Conservation (phyloP, 2,113 vertebrate genomes). For the Phyllostomus hastatus region DNA sequence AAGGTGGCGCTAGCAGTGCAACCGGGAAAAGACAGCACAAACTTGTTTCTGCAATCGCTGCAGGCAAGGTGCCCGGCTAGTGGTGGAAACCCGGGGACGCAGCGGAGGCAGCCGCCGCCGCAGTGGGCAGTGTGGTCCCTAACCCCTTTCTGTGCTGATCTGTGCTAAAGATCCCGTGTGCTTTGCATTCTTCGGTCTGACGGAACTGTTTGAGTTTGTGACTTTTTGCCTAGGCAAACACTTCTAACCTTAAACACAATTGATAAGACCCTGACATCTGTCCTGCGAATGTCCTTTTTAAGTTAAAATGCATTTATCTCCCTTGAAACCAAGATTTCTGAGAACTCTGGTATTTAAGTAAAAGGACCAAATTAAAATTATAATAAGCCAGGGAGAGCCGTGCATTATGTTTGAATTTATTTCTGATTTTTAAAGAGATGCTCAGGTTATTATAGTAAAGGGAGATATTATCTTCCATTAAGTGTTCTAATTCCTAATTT, state of each 20-base stretch:
- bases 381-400: background rate
- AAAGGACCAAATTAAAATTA: background rate
- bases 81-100: background rate
- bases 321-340: background rate
- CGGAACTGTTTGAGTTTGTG: background rate
- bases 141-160: rapidly evolving
- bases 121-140: rapidly evolving
- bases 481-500: background rate
- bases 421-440: background rate
- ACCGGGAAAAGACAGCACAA: background rate
- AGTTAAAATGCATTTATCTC: background rate
- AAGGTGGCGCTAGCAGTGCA: background rate
- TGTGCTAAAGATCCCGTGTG: background rate
- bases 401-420: background rate
- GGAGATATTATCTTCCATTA: background rate
- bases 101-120: background rate
- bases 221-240: background rate
- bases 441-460: background rate
- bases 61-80: background rate
- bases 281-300: background rate
- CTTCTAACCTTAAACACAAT: background rate
- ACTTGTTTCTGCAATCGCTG: background rate
- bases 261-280: background rate
- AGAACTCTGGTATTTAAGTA: background rate
- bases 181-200: background rate